These are phyloP conservation scores for Oscheius sp. DNA, from an alignment of 2,888 invertebrate genomes.

Conservation along the genomic window DNA sequence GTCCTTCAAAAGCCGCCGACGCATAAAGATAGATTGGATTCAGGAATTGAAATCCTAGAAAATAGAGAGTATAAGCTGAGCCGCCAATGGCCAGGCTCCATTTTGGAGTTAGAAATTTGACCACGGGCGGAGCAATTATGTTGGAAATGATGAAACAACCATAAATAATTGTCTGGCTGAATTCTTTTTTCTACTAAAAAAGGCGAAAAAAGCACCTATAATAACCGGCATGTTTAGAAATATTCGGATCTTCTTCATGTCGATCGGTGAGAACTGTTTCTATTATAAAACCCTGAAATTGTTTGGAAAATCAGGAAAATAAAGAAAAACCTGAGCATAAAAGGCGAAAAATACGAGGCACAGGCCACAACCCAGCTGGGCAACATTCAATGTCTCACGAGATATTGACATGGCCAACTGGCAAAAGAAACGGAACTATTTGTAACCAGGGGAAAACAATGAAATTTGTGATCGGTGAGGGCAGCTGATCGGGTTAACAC, in stretches of 20 bases:
- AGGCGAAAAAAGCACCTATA: too few relatives aligned
- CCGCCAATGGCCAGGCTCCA: constrained; percentile 39
- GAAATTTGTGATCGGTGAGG: neutral
- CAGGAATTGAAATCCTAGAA: constrained; percentile 41
- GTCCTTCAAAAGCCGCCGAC: constrained; percentile 39
- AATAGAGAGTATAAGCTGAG: constrained; percentile 40
- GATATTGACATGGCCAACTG: neutral
- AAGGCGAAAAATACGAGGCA: constrained; percentile 40
- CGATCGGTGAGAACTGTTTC: constrained; percentile 42
- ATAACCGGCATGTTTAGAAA: constrained; percentile 43
- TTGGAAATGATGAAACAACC: constrained; percentile 41
- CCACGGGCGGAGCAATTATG: constrained; percentile 38
- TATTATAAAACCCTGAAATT: constrained; percentile 43
- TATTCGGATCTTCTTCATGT: constrained; percentile 31
- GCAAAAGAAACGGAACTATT: neutral
- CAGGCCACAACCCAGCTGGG: constrained; percentile 35
- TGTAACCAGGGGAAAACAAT: neutral
- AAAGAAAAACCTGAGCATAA: too few relatives aligned
- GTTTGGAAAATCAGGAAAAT: constrained; percentile 25
- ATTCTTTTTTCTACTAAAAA: too few relatives aligned
- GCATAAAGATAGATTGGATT: constrained; percentile 40
- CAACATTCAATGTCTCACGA: constrained; percentile 31
- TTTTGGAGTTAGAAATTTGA: constrained; percentile 34
- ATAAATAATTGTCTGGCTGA: constrained; percentile 44
- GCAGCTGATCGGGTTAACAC: too few relatives aligned